phyloP scores from a whole-genome alignment of 1,140 invertebrate genomes.

The Caenorhabditis inopinata region DNA sequence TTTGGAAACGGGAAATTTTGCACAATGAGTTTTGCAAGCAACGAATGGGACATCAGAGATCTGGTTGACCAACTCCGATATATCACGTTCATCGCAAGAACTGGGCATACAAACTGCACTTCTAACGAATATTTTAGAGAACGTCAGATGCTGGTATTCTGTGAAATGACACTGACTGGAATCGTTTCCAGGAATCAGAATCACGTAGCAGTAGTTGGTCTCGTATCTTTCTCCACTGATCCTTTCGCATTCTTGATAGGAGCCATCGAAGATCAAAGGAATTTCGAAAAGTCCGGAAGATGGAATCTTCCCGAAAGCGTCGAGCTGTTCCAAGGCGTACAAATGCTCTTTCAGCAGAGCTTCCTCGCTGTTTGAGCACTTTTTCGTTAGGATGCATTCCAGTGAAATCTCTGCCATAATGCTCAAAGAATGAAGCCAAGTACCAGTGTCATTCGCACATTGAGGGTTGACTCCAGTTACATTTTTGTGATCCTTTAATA shows the following conservation, averaged over 20 bases:
- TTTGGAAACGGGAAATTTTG: background rate
- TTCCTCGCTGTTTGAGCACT: background rate
- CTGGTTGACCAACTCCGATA: background rate
- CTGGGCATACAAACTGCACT: slow-evolving; percentile 1
- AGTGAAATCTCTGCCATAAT: background rate
- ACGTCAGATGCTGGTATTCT: background rate
- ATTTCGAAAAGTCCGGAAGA: background rate
- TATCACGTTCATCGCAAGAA: background rate
- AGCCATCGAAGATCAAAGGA: background rate
- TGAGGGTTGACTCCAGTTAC: background rate
- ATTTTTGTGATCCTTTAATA: background rate
- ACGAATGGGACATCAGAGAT: background rate
- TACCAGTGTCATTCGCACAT: slow-evolving; percentile 22
- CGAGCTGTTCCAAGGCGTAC: background rate
- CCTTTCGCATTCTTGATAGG: slow-evolving; percentile 2
- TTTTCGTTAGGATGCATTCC: background rate
- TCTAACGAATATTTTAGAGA: background rate
- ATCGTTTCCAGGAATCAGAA: background rate
- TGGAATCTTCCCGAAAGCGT: background rate
- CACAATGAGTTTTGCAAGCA: background rate
- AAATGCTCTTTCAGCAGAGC: background rate
- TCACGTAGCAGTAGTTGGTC: background rate
- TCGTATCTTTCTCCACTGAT: background rate
- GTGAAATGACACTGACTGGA: background rate
- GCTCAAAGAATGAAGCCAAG: background rate